Evolutionary conservation across 2,797 vertebrate genomes (phyloP), one percentile per base, ranked within the genome.

Genomic region (Sebastes ruberrimus): DNA sequence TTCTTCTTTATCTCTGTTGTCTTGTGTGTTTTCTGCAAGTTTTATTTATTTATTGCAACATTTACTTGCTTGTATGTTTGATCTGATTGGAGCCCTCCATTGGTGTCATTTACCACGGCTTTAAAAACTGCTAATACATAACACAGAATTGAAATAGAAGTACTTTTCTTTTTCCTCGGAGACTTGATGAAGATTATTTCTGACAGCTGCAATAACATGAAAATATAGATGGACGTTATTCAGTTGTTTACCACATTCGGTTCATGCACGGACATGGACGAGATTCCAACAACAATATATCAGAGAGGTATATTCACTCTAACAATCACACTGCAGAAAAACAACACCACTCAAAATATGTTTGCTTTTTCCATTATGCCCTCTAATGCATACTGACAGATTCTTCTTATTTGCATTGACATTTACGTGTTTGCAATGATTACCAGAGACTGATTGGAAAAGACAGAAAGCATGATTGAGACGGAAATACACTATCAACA

Each of bases 401-500:
- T 78, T 86, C 72, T 80, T 88, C 86, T 79, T 87, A 85, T 89
- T 91, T 84, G 87, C 87, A 30, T 81, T 86, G 89, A 90, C 91
- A 88, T 92, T 88, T 90, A 89, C 55, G 80, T 75, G 78, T 88
- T 86, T 66, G 89, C 78, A 22, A 57, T 89, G 90, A 94, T 92
- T 86, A 89, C 86, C 80, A 65, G 80, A 83, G 88, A 91, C 74
- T 83, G 92, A 93, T 86, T 82, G 89, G 86, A 93, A 84, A 83
- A 78, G 93, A 94, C 87, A 82, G 86, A 62, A 86, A 91, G 90
- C 89, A 71, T 82, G 88, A 93, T 91, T 87, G 86, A 92, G 90
- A 91, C 57, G 86, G 81, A 87, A 92, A 87, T 46, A 84, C 91
- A 82, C 86, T 57, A 86, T 86, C 89, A 79, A 88, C 86, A 67